Conservation (phyloP, 2,113 vertebrate genomes). For the Dipodomys stephensi region DNA sequence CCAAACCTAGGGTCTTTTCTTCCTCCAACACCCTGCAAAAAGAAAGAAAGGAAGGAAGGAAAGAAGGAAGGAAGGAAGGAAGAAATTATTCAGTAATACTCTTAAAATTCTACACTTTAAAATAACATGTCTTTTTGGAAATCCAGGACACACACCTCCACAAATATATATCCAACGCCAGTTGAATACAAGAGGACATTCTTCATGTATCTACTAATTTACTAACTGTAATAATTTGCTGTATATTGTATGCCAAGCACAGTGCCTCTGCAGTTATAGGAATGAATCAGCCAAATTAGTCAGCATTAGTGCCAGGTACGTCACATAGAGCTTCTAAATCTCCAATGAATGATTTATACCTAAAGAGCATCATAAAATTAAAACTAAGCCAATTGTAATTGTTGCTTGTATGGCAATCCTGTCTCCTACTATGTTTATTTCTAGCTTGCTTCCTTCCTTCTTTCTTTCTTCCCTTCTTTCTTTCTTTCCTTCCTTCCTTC, state of each 20-base stretch:
- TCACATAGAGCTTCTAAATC: neutral
- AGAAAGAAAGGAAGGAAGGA: no score
- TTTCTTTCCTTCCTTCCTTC: no score
- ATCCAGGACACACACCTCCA: conserved; percentile 26
- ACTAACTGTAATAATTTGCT: neutral
- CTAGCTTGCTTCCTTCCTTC: neutral
- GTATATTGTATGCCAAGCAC: neutral
- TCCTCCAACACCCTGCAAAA: no score
- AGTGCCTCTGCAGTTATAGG: conserved; percentile 24
- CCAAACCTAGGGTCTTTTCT: no score
- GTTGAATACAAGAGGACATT: neutral
- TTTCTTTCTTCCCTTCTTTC: no score
- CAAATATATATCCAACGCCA: neutral
- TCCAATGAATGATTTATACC: neutral
- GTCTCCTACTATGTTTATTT: neutral
- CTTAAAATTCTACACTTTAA: neutral
- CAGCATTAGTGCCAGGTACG: neutral
- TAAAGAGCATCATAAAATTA: neutral
- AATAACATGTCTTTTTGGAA: neutral
- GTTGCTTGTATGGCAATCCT: neutral
- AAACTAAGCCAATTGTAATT: neutral
- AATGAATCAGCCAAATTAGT: neutral
- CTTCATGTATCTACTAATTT: neutral
- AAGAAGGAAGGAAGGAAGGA: no score
- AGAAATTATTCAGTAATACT: neutral